Evolutionary conservation across 2,113 vertebrate genomes (phyloP).

Genomic region (Petrocephalus microphthalmus): DNA sequence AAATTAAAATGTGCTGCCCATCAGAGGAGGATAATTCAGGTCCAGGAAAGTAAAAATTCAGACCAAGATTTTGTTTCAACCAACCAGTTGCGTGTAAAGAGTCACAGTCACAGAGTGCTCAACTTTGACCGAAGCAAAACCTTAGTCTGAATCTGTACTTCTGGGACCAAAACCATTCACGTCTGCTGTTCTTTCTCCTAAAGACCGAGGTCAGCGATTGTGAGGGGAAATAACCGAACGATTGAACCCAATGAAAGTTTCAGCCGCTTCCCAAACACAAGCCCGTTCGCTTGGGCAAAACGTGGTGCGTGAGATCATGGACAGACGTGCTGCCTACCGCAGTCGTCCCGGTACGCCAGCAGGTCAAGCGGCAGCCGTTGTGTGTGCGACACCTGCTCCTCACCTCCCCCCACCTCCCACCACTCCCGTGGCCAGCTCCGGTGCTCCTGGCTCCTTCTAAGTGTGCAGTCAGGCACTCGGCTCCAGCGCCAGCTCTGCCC

Average conservation of each 20-base stretch:
- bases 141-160: not conserved
- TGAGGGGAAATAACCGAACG: not conserved
- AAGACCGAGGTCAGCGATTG: not conserved
- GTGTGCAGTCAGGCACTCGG: not conserved
- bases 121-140: not conserved
- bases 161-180: not conserved
- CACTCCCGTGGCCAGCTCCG: not conserved
- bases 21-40: not conserved
- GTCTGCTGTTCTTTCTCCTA: not conserved
- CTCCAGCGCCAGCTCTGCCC: conserved; percentile 53
- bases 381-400: not conserved
- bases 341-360: not conserved
- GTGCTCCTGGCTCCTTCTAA: not conserved
- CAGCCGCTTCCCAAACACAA: not conserved
- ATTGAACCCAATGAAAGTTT: not conserved
- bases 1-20: not conserved
- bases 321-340: not conserved
- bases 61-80: not conserved
- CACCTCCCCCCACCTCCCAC: not conserved
- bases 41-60: not conserved
- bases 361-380: not conserved
- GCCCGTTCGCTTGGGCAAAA: not conserved
- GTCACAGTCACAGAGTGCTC: not conserved
- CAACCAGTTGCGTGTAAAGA: not conserved
- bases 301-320: not conserved